These are phyloP conservation scores for Noctua janthina DNA, from an alignment of 2,888 invertebrate species.

Conservation along the genomic window DNA sequence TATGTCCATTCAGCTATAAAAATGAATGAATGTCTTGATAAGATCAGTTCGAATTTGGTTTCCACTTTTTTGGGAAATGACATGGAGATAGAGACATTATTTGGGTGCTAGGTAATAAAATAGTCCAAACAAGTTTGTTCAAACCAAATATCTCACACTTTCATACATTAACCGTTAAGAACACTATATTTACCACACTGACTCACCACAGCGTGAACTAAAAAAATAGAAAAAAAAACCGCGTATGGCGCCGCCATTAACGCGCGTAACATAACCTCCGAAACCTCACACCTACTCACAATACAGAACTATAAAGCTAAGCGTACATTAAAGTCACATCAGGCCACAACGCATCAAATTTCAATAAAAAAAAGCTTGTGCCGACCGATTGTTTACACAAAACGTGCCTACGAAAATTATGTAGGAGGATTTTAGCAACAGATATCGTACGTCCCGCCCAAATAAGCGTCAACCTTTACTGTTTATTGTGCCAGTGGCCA, in stretches of 20 bases:
- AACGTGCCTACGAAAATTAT: background rate
- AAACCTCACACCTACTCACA: constrained; percentile 50
- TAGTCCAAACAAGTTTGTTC: constrained; percentile 15
- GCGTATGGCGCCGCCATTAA: constrained; percentile 43
- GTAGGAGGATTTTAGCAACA: background rate
- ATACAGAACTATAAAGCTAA: constrained; percentile 41
- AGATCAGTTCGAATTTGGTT: constrained; percentile 5
- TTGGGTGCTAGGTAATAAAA: constrained; percentile 29
- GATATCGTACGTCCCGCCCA: background rate
- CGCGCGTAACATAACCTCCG: constrained; percentile 36
- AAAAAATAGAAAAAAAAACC: constrained; percentile 19
- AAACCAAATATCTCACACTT: constrained; percentile 36
- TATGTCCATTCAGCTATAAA: constrained; percentile 25
- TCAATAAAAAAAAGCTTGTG: background rate
- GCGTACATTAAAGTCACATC: background rate
- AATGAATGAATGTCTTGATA: constrained; percentile 17
- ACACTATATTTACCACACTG: constrained; percentile 32
- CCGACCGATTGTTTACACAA: background rate
- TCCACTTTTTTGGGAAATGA: background rate
- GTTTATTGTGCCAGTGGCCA: constrained; percentile 69
- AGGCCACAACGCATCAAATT: background rate
- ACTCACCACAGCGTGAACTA: constrained; percentile 40
- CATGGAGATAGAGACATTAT: background rate
- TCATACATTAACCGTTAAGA: constrained; percentile 34
- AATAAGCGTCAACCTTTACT: constrained; percentile 32